These are phyloP conservation scores for Homarus gammarus DNA, from an alignment of 2,888 invertebrate species.

Conservation along the genomic window DNA sequence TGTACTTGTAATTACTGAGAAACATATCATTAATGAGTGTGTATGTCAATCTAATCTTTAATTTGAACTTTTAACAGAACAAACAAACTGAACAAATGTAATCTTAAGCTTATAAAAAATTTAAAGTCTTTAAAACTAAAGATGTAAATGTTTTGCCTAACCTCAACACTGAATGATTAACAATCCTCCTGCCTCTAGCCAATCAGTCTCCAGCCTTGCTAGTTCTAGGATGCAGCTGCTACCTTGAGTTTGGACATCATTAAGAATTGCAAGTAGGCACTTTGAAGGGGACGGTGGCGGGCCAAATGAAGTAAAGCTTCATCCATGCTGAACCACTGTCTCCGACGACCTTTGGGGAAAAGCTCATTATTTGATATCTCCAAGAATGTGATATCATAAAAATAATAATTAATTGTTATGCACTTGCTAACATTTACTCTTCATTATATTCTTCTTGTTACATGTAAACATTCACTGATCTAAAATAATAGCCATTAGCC, in stretches of 20 bases:
- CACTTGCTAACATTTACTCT: too few relatives aligned
- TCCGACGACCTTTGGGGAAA: constrained; percentile 85
- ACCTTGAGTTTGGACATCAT: constrained; percentile 65
- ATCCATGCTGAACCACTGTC: constrained; percentile 95
- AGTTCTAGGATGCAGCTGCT: constrained; percentile 36
- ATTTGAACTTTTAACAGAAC: background rate
- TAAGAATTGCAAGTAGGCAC: constrained; percentile 65
- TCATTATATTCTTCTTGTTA: too few relatives aligned
- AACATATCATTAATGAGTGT: too few relatives aligned
- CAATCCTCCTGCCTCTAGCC: background rate
- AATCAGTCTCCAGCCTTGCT: background rate
- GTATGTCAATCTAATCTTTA: too few relatives aligned
- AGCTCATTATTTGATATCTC: background rate
- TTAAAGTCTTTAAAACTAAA: too few relatives aligned
- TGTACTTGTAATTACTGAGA: too few relatives aligned
- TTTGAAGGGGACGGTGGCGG: constrained; percentile 64
- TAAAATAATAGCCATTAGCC: too few relatives aligned
- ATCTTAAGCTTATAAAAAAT: background rate
- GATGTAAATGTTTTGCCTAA: background rate
- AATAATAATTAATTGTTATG: background rate
- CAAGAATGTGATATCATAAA: background rate
- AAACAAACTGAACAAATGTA: background rate
- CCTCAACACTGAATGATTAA: background rate
- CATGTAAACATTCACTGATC: too few relatives aligned
- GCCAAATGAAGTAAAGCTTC: constrained; percentile 90